Percentiles rank a stretch among this genome's conserved stretches.
Evolutionary conservation across 2,888 invertebrate genomes (phyloP).

Genomic region (Chrysodeixis includens): DNA sequence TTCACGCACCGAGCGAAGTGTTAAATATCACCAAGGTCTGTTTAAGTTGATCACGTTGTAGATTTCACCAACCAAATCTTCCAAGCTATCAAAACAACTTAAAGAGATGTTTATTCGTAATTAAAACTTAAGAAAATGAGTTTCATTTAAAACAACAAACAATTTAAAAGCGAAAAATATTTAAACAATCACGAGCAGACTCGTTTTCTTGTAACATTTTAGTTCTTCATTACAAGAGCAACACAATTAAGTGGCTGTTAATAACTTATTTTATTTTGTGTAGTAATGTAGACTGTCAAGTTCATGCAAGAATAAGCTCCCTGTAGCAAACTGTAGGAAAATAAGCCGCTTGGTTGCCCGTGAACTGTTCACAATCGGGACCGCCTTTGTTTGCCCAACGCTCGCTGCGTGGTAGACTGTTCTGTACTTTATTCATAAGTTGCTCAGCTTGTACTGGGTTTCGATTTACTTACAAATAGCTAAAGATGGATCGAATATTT

Average conservation of each 20-base stretch:
- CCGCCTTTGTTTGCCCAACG: slow-evolving; percentile 67
- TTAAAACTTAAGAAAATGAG: background rate
- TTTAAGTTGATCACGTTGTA: no score
- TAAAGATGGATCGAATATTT: no score
- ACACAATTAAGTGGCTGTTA: slow-evolving; percentile 49
- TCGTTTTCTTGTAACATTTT: background rate
- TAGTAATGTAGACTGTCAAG: slow-evolving; percentile 56
- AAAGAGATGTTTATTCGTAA: background rate
- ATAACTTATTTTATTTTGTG: slow-evolving; percentile 48
- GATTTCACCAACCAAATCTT: no score
- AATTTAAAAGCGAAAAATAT: slow-evolving; percentile 8
- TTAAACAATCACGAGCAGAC: background rate
- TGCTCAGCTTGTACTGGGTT: slow-evolving; percentile 1
- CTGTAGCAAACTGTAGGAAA: slow-evolving; percentile 70
- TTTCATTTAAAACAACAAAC: background rate
- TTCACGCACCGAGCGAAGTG: no score
- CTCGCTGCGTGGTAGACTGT: slow-evolving; percentile 61
- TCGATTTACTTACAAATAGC: background rate
- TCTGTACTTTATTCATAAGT: slow-evolving; percentile 22
- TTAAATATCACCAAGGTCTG: no score
- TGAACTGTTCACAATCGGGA: slow-evolving; percentile 74
- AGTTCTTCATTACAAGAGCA: slow-evolving; percentile 12
- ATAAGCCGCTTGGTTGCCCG: slow-evolving; percentile 69
- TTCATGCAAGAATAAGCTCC: slow-evolving; percentile 61
- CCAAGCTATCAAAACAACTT: background rate